Evolutionary conservation across 2,888 invertebrate species (phyloP), one percentile per base, ranked within the genome.

Genomic region (Crepidodera aurea): DNA sequence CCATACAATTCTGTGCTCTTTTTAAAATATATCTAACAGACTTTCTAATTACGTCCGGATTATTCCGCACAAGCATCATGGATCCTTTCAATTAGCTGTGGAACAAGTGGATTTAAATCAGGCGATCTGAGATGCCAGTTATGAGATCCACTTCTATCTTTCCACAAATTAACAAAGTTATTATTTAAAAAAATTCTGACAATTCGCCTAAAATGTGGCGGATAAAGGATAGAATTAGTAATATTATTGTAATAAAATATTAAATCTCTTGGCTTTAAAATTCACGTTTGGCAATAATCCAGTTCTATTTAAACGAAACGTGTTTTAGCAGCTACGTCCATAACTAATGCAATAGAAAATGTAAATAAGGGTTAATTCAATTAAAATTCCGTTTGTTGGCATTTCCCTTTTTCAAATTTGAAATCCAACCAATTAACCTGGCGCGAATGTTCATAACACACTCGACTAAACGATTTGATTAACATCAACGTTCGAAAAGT

Each of bases 391-490:
- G 27, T 27, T 40, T 12, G 29, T 18, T 18, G 18, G n/a, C 32
- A 19, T 50, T 16, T 27, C 48, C n/a, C 16, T 54, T 59, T 40
- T 46, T n/a, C 42, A 27, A 48, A 46, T 12, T 46, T 25, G 4
- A 34, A 48, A 63, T 59, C 51, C 19, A 16, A 29, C 51, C 42
- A 55, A 63, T 59, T 59, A 59, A 55, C 63, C 51, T 44, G 55
- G 44, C 59, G 50, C 51, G 51, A 57, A 62, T 56, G 56, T 44
- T 51, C 46, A 37, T 29, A 48, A 53, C 58, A 42, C 39, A 54
- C 58, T 51, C 56, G 51, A 56, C 61, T 56, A 53, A 55, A 59
- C 55, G 63, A 55, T 63, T 59, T 59, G 59, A 63, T 59, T 54
- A 59, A 63, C 54, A 51, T 54, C 62, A 5, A 8, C 51, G 37